Evolutionary conservation across 2,888 invertebrate species (phyloP).

Genomic region (Polietes domitor): DNA sequence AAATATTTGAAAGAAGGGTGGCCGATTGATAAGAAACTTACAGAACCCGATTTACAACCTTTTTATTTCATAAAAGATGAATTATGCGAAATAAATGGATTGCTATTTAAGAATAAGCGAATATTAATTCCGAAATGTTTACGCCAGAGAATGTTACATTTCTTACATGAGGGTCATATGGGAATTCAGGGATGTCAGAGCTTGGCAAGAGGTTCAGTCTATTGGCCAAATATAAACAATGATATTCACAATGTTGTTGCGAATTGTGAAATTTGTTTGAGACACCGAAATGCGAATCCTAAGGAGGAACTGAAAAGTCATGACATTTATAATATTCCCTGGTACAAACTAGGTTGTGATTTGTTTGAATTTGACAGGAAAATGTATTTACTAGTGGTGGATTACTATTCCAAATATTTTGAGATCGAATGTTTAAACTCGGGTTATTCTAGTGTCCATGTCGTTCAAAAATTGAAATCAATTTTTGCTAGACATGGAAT

Average conservation of each 20-base stretch:
- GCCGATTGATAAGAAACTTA: conserved; percentile 16
- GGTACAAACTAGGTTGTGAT: no score
- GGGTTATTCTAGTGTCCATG: not conserved
- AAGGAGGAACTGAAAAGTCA: not conserved
- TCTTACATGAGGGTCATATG: conserved; percentile 52
- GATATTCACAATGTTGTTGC: no score
- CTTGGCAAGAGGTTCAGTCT: no score
- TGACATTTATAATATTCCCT: conserved; percentile 8
- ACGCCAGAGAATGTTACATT: not conserved
- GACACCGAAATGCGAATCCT: conserved; percentile 37
- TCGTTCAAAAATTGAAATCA: not conserved
- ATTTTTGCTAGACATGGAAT: conserved; percentile 12
- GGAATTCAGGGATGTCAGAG: conserved; percentile 50
- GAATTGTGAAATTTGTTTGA: conserved; percentile 57
- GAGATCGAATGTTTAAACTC: no score
- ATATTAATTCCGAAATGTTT: conserved; percentile 22
- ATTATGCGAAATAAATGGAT: conserved; percentile 15
- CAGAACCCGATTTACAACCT: not conserved
- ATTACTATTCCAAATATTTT: no score
- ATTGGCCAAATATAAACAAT: no score
- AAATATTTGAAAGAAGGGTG: conserved; percentile 31
- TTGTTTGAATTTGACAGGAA: not conserved
- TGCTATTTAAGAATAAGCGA: conserved; percentile 5
- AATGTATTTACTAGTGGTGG: no score
- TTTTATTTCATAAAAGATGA: conserved; percentile 45